phyloP scores from a whole-genome alignment of 2,888 invertebrate species.

The Sinohyriopsis cumingii region DNA sequence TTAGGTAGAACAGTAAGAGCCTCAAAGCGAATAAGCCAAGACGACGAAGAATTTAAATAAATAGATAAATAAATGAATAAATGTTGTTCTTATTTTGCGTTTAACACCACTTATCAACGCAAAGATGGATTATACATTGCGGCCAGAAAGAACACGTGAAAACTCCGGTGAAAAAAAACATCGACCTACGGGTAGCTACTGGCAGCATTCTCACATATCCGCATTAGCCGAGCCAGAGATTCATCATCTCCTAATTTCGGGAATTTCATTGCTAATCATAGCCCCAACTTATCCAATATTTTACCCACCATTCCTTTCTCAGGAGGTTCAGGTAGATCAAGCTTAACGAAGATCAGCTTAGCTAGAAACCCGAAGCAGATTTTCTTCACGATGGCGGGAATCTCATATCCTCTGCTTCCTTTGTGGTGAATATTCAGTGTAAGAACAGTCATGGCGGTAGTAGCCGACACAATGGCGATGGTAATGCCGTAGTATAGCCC shows the following conservation, averaged over 20 bases:
- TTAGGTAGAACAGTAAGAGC: too few relatives aligned
- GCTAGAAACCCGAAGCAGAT: constrained; percentile 85
- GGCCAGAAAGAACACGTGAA: too few relatives aligned
- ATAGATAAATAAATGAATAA: too few relatives aligned
- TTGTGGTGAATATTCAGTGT: constrained; percentile 78
- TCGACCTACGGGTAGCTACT: too few relatives aligned
- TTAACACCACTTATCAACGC: too few relatives aligned
- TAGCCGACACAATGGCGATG: constrained; percentile 74
- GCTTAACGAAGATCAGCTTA: constrained; percentile 59
- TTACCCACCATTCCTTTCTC: constrained; percentile 45
- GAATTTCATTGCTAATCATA: background rate
- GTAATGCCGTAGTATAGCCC: constrained; percentile 77
- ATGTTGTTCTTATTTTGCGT: too few relatives aligned
- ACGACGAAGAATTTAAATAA: too few relatives aligned
- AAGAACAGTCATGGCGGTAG: constrained; percentile 74
- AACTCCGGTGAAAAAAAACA: too few relatives aligned
- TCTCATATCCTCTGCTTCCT: constrained; percentile 85
- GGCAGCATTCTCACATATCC: too few relatives aligned
- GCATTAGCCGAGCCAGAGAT: too few relatives aligned
- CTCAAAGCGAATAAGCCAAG: too few relatives aligned
- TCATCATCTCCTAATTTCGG: background rate
- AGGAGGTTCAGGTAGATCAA: constrained; percentile 53
- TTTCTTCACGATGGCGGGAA: constrained; percentile 81
- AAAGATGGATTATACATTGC: too few relatives aligned
- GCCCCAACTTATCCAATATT: background rate